Evolutionary conservation across 2,797 vertebrate genomes (phyloP), one percentile per base, ranked within the genome.

Genomic region (Denticeps clupeoides): DNA sequence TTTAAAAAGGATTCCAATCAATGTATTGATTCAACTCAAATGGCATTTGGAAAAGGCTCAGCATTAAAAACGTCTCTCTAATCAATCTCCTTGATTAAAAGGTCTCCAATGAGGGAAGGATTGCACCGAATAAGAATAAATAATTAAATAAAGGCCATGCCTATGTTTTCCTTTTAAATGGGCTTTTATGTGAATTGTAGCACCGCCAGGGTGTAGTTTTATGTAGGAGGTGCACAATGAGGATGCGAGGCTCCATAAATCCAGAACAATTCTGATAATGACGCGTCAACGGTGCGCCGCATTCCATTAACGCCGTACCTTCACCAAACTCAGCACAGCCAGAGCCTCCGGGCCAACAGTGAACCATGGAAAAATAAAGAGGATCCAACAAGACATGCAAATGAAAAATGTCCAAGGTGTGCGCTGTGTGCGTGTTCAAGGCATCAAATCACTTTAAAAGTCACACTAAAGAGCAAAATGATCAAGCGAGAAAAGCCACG

Each of bases 71-170:
- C 2, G 74, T 75, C 69, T 68, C 73, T 73, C 68, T 73, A 75
- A 80, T 78, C 72, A 75, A 77, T 78, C 70, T 75, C 69, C 47
- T 51, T 80, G 73, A 79, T 70, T 70, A 75, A 79, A 69, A 67
- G 67, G 67, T n/a, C 76, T 70, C 69, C 58, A 68, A 24, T 32
- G 18, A n/a, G 44, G 25, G 40, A 18, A 23, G 43, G 37, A 23
- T 11, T 3, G 2, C 22, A 26, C n/a, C 2, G 9, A 15, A 15
- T 15, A 15, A 24, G 15, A 43, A 41, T 41, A 49, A 22, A 53
- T 23, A n/a, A n/a, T n/a, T n/a, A n/a, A n/a, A n/a, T n/a, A n/a
- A n/a, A n/a, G n/a, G n/a, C n/a, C 6, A 32, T 11, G 24, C 24
- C 18, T 41, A 28, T 27, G 27, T 32, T 7, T 18, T 13, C 59